Evolutionary conservation across 2,797 vertebrate genomes (phyloP), one percentile per base, ranked within the genome.

Genomic region (Epinephelus coioides): DNA sequence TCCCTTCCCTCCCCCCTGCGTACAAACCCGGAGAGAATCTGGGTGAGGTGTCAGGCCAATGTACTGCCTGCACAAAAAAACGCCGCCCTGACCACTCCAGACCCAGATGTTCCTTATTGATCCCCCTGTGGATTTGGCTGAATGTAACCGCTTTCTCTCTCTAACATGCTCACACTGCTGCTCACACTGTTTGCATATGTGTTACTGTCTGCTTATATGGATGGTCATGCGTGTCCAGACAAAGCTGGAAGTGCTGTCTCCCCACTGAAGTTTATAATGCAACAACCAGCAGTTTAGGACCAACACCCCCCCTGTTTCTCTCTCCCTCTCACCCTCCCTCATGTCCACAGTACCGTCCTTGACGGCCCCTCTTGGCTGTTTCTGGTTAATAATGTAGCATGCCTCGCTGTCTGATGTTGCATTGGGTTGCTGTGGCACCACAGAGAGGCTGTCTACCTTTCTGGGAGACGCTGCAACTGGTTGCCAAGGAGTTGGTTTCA

Each of bases 361-460:
- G 2, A 56, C 84, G 78, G 83, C 86, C 84, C 82, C 88, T 81
- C 86, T 90, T 69, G 81, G 81, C 88, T 90, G 77, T 76, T 85
- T 81, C 91, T 91, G 86, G 78, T 95, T 95, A 96, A 96, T 95
- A 96, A 95, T 95, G 94, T 88, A 96, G 89, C 69, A 73, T 86
- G 92, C 88, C 83, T 94, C 86, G 50, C 91, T 85, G 92, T 94
- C 91, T 94, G 91, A 92, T 94, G 93, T 93, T 95, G 89, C 87
- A 85, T 65, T 83, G 91, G 89, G 92, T 92, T 93, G 92, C 89
- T 87, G 91, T 91, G 92, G 91, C 87, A 91, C 90, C 89, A 79
- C 80, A 69, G 82, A 89, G 91, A 91, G 91, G 79, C 88, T 92
- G 86, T 91, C 87, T 93, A 94, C 92, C 94, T 94, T 94, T 93